Base-by-base conservation (phyloP, 2,888 invertebrate genomes). In the Unio pictorum region DNA sequence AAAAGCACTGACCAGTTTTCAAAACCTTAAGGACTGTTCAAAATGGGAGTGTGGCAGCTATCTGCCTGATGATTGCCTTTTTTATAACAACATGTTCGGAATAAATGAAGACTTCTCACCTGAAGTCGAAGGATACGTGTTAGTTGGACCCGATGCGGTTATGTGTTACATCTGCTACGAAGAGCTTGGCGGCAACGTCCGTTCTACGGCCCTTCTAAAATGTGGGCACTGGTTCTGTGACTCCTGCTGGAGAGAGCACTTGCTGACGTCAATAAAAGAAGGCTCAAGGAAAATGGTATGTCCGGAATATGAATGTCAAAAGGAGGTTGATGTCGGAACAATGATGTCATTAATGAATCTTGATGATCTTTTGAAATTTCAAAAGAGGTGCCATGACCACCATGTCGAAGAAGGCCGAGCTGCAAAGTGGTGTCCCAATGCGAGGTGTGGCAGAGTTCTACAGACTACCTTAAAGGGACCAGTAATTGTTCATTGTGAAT, bases 151-250 rank as follows among this genome's bases (percentile, higher is more conserved):
- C 34, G 64, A 63, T 18, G 71, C 64, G 8, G 61, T 68, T 54
- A 67, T 72, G 55, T 83, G 83, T 61, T 70, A 68, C 60, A 77
- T 83, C 23, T 83, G 83, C 69, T 81, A 75, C 67, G 78, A 81
- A 7, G 23, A 17, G 1, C 65, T 81, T 17, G 69, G 61, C 8
- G 68, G 61, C 15, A 60, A 30, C 18, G 62, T 55, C 5, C 30
- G 67, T 15, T 76, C 78, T 5, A 81, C 80, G 23, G 71, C 78
- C 17, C 62, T 83, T 1, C 69, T 73, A 30, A 55, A 69, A 1
- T 83, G 83, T 61, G 72, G 76, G 26, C 83, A 83, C 65, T 82
- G 82, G 83, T 81, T 81, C 68, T 83, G 83, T 68, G 74, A 80
- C 65, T 45, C 56, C 6, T 83, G 83, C 63, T 83, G 83, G 83